Evolutionary conservation across 2,888 invertebrate species (phyloP).

Genomic region (Thecocarcelia acutangulata): DNA sequence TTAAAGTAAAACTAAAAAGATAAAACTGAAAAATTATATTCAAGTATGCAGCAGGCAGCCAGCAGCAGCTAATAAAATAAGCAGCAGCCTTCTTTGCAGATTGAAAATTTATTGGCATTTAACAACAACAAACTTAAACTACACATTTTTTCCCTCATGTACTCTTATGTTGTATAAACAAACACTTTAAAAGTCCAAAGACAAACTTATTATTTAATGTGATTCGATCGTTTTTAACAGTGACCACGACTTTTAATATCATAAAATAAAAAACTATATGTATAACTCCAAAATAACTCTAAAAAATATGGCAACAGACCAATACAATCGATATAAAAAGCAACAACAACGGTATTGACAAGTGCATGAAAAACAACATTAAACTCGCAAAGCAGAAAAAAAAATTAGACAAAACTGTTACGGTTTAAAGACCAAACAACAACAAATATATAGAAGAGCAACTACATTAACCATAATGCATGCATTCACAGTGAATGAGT

Average conservation of each 20-base stretch:
- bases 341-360: slow-evolving; percentile 38
- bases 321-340: slow-evolving; percentile 13
- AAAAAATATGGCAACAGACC: slow-evolving; percentile 42
- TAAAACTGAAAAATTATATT: slow-evolving; percentile 13
- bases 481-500: slow-evolving; percentile 2
- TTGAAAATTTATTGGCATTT: slow-evolving; percentile 62
- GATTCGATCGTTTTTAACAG: slow-evolving; percentile 25
- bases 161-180: background rate
- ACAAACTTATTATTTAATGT: slow-evolving; percentile 22
- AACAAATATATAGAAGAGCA: background rate
- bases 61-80: slow-evolving; percentile 48
- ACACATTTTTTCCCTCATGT: slow-evolving; percentile 4
- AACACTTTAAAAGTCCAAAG: background rate
- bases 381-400: slow-evolving; percentile 10
- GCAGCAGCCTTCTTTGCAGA: slow-evolving; percentile 5
- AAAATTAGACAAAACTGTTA: slow-evolving; percentile 48
- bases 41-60: slow-evolving; percentile 38
- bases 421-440: slow-evolving; percentile 49
- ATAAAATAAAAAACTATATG: slow-evolving; percentile 5
- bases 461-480: slow-evolving; percentile 21
- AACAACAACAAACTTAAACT: slow-evolving; percentile 22
- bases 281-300: slow-evolving; percentile 15
- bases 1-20: slow-evolving; percentile 33
- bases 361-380: slow-evolving; percentile 36
- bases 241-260: slow-evolving; percentile 11